These are phyloP conservation scores for Leptinotarsa undecemlineata DNA, from an alignment of 1,140 invertebrate genomes.

Conservation along the genomic window DNA sequence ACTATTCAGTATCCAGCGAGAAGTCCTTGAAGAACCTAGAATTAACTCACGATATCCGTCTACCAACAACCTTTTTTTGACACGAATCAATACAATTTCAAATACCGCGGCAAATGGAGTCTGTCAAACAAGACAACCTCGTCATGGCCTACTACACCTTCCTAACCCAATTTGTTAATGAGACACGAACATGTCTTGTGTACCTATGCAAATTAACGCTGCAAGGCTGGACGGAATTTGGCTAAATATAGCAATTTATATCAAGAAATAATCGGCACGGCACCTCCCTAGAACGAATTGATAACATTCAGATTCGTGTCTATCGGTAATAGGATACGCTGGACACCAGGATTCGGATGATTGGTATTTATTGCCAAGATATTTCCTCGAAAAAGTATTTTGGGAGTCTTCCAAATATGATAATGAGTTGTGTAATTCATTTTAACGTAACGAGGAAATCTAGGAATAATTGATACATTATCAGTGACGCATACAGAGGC, in stretches of 20 bases:
- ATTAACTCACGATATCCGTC: no score
- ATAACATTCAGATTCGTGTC: background rate
- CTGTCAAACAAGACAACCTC: no score
- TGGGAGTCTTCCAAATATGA: background rate
- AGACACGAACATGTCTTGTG: conserved; percentile 18
- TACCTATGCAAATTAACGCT: conserved; percentile 16
- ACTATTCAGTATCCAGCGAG: no score
- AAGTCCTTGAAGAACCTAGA: no score
- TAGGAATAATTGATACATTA: background rate
- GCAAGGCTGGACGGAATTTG: background rate
- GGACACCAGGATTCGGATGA: background rate
- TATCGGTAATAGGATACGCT: background rate
- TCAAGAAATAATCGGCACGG: background rate
- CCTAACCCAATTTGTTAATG: conserved; percentile 17
- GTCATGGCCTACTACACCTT: background rate
- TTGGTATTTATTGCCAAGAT: background rate
- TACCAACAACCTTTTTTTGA: no score
- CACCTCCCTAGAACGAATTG: background rate
- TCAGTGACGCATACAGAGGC: no score
- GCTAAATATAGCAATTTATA: conserved; percentile 10
- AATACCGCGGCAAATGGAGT: no score
- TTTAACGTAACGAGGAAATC: background rate
- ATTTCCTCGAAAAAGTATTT: background rate
- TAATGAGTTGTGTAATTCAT: background rate
- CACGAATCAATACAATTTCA: no score